phyloP scores from a whole-genome alignment of 2,888 invertebrate genomes.

The Dryadula phaetusa region DNA sequence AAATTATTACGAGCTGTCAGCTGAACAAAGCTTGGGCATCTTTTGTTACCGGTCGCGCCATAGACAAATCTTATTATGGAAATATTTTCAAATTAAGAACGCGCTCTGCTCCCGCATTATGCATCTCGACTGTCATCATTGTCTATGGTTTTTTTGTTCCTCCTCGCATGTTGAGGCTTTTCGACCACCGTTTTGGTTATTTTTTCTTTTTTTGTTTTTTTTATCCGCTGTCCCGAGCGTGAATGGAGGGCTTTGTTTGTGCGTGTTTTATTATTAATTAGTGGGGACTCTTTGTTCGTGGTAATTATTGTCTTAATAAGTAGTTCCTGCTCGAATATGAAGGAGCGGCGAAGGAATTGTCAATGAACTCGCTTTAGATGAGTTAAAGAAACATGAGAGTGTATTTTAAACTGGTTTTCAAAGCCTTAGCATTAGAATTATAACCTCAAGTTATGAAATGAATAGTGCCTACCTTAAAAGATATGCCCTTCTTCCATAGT shows the following conservation, averaged over 20 bases:
- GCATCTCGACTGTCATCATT: slow-evolving; percentile 83
- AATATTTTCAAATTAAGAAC: slow-evolving; percentile 84
- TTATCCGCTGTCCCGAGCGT: slow-evolving; percentile 74
- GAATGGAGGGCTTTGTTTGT: slow-evolving; percentile 82
- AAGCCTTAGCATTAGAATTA: slow-evolving; percentile 42
- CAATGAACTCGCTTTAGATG: slow-evolving; percentile 68
- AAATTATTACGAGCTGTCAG: slow-evolving; percentile 75
- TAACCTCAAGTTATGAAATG: slow-evolving; percentile 29
- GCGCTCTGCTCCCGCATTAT: slow-evolving; percentile 81
- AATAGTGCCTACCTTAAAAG: slow-evolving; percentile 20
- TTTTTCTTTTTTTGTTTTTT: slow-evolving; percentile 68
- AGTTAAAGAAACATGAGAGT: slow-evolving; percentile 58
- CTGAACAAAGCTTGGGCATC: slow-evolving; percentile 71
- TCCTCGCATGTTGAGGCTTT: slow-evolving; percentile 82
- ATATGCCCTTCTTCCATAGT: slow-evolving; percentile 7
- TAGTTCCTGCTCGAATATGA: slow-evolving; percentile 80
- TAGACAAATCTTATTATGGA: slow-evolving; percentile 85
- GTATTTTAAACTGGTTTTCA: slow-evolving; percentile 57
- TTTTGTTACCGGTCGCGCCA: slow-evolving; percentile 79
- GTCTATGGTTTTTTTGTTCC: slow-evolving; percentile 82
- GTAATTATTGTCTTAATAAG: slow-evolving; percentile 85
- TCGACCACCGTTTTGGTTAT: slow-evolving; percentile 83
- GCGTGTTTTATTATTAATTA: slow-evolving; percentile 85
- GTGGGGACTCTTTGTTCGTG: slow-evolving; percentile 82
- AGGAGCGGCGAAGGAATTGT: slow-evolving; percentile 71